Base-by-base conservation (phyloP, 2,888 invertebrate genomes). In the Loripinus fragilis region DNA sequence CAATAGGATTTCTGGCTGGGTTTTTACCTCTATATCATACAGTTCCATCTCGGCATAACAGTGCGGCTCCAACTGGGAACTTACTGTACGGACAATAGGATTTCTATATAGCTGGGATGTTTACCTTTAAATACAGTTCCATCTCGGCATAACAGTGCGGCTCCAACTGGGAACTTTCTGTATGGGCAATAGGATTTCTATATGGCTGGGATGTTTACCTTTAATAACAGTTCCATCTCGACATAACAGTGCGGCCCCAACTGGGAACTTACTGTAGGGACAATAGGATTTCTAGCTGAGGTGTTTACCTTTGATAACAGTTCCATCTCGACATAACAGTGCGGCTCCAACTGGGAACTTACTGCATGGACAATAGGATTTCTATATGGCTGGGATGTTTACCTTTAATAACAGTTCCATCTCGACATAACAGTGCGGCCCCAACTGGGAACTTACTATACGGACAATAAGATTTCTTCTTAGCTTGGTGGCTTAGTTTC, bases 281-380 rank as follows among this genome's bases (percentile, higher is more conserved):
- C 86, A 89, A 78, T 93, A 91, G 5, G 38, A 5, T 7, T 75
- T 72, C 25, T 85, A n/a, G n/a, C n/a, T n/a, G n/a, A n/a, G n/a
- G n/a, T n/a, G n/a, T n/a, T n/a, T n/a, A 93, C 98, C 98, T 45
- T 79, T 78, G 60, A 87, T 80, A 23, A 92, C 80, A 0, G 88
- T 83, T 10, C 88, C 90, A 72, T 90, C 89, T 17, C 81, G 67
- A 76, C 88, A 89, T 8, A 93, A 75, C 1, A 93, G 55, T 8
- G 92, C 92, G 0, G 91, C 89, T 0, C 93, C 92, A 8, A 93
- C 93, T 42, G 86, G 70, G 79, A 92, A 93, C 20, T 91, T 89
- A 76, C 92, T 92, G 86, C 93, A 93, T 0, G 90, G 91, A 76
- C 86, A 89, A 78, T 93, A 91, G 5, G 38, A 5, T 7, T 75